Evolutionary conservation across 2,113 vertebrate species (phyloP).

Genomic region (Orthonyx spaldingii): DNA sequence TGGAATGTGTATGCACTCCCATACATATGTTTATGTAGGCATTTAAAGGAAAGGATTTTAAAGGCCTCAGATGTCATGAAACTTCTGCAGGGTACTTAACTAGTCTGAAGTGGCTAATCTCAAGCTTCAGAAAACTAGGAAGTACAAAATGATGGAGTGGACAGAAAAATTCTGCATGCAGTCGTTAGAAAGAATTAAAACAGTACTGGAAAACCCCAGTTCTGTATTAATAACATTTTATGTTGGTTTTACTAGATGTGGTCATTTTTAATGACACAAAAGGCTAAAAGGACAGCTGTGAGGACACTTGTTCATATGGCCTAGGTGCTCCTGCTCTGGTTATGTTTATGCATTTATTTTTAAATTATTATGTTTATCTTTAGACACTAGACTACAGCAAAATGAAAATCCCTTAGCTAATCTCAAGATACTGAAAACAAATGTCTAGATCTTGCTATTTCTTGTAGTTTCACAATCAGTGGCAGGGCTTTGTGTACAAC

Average conservation of each 20-base stretch:
- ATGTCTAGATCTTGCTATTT: neutral
- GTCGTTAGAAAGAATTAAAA: neutral
- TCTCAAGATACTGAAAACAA: neutral
- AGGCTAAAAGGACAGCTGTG: neutral
- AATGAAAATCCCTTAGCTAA: neutral
- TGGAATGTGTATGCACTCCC: neutral
- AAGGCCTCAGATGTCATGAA: neutral
- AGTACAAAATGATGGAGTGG: neutral
- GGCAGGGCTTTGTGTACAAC: neutral
- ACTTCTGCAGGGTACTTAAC: neutral
- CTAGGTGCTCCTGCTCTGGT: neutral
- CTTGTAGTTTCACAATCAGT: neutral
- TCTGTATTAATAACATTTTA: neutral
- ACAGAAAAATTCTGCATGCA: neutral
- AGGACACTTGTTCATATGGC: neutral
- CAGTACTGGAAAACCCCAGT: neutral
- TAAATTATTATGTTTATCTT: neutral
- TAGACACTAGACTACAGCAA: neutral
- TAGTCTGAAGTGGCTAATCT: neutral
- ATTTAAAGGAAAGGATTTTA: neutral
- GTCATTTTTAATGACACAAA: neutral
- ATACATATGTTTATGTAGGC: neutral
- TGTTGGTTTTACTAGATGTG: neutral
- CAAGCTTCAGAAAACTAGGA: neutral
- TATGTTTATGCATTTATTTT: neutral